Evolutionary conservation across 2,113 vertebrate species (phyloP).

Genomic region (Chiloscyllium plagiosum): DNA sequence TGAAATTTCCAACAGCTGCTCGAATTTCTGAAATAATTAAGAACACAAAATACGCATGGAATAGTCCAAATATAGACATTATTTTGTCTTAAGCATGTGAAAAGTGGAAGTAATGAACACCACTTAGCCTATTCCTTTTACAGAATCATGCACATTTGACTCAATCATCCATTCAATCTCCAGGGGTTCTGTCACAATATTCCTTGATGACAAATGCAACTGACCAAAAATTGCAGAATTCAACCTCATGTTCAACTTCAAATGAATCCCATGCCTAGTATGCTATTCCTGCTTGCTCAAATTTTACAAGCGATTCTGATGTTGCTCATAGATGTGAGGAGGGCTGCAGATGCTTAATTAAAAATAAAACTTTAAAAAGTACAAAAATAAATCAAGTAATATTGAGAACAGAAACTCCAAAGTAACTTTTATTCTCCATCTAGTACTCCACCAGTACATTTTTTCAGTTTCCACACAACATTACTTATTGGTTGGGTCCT

Average conservation of each 20-base stretch:
- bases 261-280: neutral
- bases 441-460: neutral
- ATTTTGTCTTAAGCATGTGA: neutral
- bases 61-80: neutral
- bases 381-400: neutral
- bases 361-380: neutral
- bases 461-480: neutral
- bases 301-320: neutral
- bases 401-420: neutral
- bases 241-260: neutral
- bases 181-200: neutral
- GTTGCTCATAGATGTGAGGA: neutral
- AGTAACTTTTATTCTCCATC: neutral
- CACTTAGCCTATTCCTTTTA: neutral
- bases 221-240: neutral
- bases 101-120: neutral
- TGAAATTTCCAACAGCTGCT: conserved; percentile 57
- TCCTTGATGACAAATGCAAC: neutral
- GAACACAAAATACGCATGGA: neutral
- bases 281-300: neutral
- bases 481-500: neutral
- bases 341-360: neutral
- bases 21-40: conserved; percentile 58
- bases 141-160: neutral
- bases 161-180: neutral